Evolutionary conservation across 2,797 vertebrate species (phyloP).

Genomic region (Champsocephalus gunnari): DNA sequence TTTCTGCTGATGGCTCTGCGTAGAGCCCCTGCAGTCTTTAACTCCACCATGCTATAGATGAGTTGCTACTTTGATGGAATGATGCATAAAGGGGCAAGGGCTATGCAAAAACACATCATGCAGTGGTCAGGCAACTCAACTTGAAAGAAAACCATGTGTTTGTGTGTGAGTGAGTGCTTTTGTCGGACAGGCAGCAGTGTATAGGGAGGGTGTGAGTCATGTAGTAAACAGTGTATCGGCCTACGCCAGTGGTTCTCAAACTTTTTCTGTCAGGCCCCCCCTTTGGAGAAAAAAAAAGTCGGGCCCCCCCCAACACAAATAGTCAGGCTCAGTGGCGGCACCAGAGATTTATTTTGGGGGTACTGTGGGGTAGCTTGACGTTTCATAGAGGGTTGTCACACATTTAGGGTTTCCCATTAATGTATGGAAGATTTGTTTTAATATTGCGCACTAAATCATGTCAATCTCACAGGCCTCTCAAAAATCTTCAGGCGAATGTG

Average conservation of each 20-base stretch:
- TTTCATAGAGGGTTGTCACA: too few relatives aligned
- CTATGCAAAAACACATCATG: slow-evolving; percentile 29
- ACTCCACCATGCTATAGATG: slow-evolving; percentile 40
- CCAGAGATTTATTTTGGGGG: too few relatives aligned
- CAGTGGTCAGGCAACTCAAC: slow-evolving; percentile 43
- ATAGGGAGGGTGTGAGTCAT: slow-evolving; percentile 50
- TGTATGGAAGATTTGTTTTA: not conserved
- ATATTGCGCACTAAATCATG: slow-evolving; percentile 31
- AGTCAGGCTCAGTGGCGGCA: too few relatives aligned
- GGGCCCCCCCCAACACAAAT: too few relatives aligned
- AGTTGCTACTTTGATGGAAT: slow-evolving; percentile 54
- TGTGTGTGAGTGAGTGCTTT: slow-evolving; percentile 40
- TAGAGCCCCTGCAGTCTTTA: slow-evolving; percentile 43
- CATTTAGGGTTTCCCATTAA: too few relatives aligned
- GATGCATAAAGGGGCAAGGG: slow-evolving; percentile 47
- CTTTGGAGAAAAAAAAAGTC: too few relatives aligned
- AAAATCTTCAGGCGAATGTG: slow-evolving; percentile 12
- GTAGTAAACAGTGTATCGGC: slow-evolving; percentile 47
- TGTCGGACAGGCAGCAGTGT: slow-evolving; percentile 22
- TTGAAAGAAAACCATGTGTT: slow-evolving; percentile 59
- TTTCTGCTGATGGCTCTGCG: slow-evolving; percentile 46
- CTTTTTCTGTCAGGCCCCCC: too few relatives aligned
- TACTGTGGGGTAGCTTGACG: too few relatives aligned
- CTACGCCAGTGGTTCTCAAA: slow-evolving; percentile 8
- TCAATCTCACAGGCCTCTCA: slow-evolving; percentile 6